Conservation (phyloP, 37 sponge, comb jelly and placozoan species). For the Mnemiopsis leidyi region DNA sequence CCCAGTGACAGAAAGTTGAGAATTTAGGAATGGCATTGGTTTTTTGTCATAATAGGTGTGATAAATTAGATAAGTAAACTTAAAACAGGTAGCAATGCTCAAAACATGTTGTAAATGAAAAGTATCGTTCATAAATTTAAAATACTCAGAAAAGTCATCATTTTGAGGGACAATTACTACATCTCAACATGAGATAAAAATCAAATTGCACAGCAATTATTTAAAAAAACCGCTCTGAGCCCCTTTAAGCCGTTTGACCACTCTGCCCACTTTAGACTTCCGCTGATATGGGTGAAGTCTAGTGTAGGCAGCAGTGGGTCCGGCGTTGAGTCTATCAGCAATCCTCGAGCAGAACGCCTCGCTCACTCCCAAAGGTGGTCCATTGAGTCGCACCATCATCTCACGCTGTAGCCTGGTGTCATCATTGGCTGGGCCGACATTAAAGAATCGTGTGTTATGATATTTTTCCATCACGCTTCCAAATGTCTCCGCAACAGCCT, state of each 20-base stretch:
- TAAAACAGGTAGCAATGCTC: too few relatives aligned
- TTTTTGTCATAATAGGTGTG: too few relatives aligned
- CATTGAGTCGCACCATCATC: not conserved
- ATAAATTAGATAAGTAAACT: too few relatives aligned
- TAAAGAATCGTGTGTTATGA: not conserved
- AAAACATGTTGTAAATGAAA: too few relatives aligned
- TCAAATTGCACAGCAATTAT: not conserved
- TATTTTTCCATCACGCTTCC: not conserved
- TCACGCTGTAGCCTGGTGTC: not conserved
- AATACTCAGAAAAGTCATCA: too few relatives aligned
- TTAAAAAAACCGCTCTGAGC: not conserved
- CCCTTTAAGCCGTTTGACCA: not conserved
- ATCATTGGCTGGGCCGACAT: not conserved
- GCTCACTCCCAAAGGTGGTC: not conserved
- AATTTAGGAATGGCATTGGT: too few relatives aligned
- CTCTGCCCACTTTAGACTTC: not conserved
- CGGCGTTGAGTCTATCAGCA: not conserved
- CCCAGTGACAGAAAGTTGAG: too few relatives aligned
- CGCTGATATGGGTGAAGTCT: slow-evolving; percentile 13
- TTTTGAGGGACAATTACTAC: too few relatives aligned
- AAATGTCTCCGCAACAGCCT: not conserved
- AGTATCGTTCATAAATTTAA: too few relatives aligned
- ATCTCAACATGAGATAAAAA: too few relatives aligned
- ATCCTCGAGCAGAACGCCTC: not conserved
- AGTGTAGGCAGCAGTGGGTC: not conserved